phyloP scores from a whole-genome alignment of 1,140 invertebrate genomes.

The Zaprionus inermis region DNA sequence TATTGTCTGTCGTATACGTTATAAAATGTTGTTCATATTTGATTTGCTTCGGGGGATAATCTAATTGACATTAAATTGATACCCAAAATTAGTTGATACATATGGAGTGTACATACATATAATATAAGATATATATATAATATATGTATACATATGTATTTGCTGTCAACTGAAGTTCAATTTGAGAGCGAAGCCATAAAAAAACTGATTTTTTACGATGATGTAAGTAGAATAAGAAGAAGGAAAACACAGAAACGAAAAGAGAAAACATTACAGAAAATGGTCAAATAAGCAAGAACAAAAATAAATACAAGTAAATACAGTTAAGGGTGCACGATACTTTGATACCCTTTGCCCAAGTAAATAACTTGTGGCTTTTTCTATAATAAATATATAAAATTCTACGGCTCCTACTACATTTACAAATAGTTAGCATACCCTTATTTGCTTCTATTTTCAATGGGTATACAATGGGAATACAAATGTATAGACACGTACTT shows the following conservation, averaged over 20 bases:
- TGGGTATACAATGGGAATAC: neutral
- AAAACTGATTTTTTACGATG: conserved; percentile 1
- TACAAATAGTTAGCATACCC: neutral
- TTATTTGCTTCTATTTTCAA: neutral
- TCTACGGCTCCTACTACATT: neutral
- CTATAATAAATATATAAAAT: too few species aligned
- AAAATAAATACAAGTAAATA: neutral
- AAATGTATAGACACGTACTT: conserved; percentile 4
- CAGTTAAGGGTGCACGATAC: neutral
- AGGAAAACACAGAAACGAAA: neutral
- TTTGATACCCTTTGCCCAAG: neutral
- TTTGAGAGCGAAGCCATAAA: conserved; percentile 9
- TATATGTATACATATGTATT: neutral
- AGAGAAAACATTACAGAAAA: neutral
- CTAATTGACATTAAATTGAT: conserved; percentile 9
- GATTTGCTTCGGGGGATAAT: conserved; percentile 7
- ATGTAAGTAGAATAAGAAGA: neutral
- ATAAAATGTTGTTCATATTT: conserved; percentile 26
- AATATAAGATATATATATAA: conserved; percentile 5
- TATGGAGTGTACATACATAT: conserved; percentile 11
- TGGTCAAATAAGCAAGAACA: neutral
- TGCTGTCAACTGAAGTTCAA: conserved; percentile 3
- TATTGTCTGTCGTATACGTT: conserved; percentile 11
- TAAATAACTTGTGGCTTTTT: too few species aligned
- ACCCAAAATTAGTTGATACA: neutral